phyloP scores from a whole-genome alignment of 2,888 invertebrate species.

The Oegoconia quadripuncta region DNA sequence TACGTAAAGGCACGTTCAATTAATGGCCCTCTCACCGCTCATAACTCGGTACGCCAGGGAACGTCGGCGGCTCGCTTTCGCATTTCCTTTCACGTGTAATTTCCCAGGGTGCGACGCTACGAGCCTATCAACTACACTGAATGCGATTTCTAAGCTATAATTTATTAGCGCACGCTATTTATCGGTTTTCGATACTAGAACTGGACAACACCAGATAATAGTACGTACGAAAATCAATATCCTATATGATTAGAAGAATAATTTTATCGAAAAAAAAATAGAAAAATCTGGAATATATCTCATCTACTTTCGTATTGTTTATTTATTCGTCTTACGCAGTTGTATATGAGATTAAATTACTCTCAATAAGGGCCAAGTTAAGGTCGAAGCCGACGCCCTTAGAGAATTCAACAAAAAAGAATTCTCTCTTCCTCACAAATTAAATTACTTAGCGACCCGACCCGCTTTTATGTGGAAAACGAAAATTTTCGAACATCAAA shows the following conservation, averaged over 20 bases:
- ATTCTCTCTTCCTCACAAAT: conserved; percentile 4
- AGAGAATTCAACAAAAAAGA: neutral
- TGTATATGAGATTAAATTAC: no score
- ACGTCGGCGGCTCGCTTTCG: conserved; percentile 22
- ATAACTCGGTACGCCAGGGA: conserved; percentile 12
- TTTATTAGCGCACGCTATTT: conserved; percentile 11
- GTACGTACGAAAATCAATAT: no score
- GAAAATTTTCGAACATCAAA: no score
- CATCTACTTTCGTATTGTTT: no score
- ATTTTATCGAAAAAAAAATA: no score
- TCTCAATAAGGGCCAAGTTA: no score
- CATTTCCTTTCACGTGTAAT: conserved; percentile 54
- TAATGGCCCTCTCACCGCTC: conserved; percentile 9
- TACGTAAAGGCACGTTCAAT: neutral
- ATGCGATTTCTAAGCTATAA: conserved; percentile 8
- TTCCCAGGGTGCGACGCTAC: conserved; percentile 45
- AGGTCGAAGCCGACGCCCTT: neutral
- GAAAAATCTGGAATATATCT: no score
- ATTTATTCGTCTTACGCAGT: no score
- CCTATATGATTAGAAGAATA: no score
- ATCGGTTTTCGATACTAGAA: no score
- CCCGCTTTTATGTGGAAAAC: conserved; percentile 4
- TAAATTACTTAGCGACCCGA: conserved; percentile 1
- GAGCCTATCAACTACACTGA: conserved; percentile 7
- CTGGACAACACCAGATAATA: no score